phyloP scores from a whole-genome alignment of 2,888 invertebrate genomes.

The Nomada fucata region DNA sequence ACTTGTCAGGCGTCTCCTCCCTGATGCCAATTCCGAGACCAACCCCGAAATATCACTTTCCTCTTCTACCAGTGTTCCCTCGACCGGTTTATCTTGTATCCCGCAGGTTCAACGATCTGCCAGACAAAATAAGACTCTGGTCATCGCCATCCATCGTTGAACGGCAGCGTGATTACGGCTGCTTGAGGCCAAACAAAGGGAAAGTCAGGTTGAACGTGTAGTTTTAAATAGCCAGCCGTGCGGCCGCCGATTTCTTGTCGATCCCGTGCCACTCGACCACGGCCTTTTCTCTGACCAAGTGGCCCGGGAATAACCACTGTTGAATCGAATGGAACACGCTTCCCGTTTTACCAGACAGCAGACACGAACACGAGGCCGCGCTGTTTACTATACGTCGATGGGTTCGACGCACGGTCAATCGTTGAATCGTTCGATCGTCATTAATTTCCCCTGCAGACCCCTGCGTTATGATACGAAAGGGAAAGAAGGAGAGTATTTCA shows the following conservation, averaged over 20 bases:
- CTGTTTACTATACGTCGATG: slow-evolving; percentile 51
- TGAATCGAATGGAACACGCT: slow-evolving; percentile 43
- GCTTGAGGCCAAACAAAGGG: too few relatives aligned
- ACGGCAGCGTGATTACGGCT: too few relatives aligned
- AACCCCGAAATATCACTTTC: too few relatives aligned
- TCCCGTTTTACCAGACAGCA: slow-evolving; percentile 16
- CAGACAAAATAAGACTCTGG: too few relatives aligned
- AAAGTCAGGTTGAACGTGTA: too few relatives aligned
- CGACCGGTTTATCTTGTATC: too few relatives aligned
- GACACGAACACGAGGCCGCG: slow-evolving; percentile 16
- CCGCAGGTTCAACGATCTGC: too few relatives aligned
- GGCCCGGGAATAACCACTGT: slow-evolving; percentile 35
- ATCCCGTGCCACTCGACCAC: background rate
- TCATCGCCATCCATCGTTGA: too few relatives aligned
- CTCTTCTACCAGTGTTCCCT: too few relatives aligned
- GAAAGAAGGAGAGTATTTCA: background rate
- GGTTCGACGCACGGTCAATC: slow-evolving; percentile 57
- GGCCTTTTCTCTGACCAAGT: slow-evolving; percentile 27
- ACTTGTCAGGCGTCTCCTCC: too few relatives aligned
- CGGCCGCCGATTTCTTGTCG: background rate
- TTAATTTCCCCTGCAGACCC: slow-evolving; percentile 53
- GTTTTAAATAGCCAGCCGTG: background rate
- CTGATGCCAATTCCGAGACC: too few relatives aligned
- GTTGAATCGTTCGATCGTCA: slow-evolving; percentile 38
- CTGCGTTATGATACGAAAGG: slow-evolving; percentile 12